Evolutionary conservation across 2,888 invertebrate species (phyloP).

Genomic region (Isoperla grammatica): DNA sequence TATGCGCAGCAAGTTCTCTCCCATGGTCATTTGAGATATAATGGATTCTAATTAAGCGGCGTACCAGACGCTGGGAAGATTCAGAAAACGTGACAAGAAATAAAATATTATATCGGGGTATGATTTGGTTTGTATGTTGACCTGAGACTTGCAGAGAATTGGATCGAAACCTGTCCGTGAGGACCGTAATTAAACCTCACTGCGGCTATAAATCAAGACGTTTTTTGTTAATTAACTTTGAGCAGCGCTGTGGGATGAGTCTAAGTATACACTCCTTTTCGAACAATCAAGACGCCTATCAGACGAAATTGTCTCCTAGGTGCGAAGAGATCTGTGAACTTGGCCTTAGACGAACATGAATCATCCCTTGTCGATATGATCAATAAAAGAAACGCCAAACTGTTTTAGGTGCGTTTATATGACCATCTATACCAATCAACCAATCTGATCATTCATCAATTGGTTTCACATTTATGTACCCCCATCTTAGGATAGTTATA

Average conservation of each 20-base stretch:
- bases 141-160: conserved; percentile 15
- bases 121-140: conserved; percentile 2
- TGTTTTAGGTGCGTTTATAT: too few species aligned
- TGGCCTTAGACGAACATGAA: too few species aligned
- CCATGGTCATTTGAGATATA: conserved; percentile 9
- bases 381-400: too few species aligned
- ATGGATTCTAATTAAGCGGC: conserved; percentile 14
- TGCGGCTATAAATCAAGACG: conserved; percentile 15
- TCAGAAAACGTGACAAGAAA: conserved; percentile 10
- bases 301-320: too few species aligned
- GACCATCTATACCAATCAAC: too few species aligned
- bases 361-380: too few species aligned
- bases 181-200: conserved; percentile 17
- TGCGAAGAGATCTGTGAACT: too few species aligned
- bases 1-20: neutral
- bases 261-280: too few species aligned
- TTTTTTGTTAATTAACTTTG: conserved; percentile 21
- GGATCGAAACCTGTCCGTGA: conserved; percentile 16
- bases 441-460: too few species aligned
- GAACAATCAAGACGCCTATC: too few species aligned
- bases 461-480: too few species aligned
- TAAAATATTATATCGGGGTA: conserved; percentile 1
- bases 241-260: conserved; percentile 11
- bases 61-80: neutral
- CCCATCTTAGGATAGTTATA: too few species aligned